These are phyloP conservation scores for Lepeophtheirus salmonis DNA, from an alignment of 1,140 invertebrate species.

Conservation along the genomic window DNA sequence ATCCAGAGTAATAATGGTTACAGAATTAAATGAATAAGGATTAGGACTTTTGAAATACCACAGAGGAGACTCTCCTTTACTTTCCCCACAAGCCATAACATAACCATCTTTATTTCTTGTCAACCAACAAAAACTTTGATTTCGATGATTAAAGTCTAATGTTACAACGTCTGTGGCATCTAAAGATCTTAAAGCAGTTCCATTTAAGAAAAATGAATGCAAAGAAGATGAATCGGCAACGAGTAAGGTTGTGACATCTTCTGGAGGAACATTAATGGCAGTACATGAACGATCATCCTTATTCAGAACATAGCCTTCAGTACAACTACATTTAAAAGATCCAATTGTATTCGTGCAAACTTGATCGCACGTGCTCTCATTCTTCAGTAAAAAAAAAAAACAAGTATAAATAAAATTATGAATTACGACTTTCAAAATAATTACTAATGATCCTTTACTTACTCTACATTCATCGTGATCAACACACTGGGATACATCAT, in stretches of 20 bases:
- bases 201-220: not conserved
- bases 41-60: slow-evolving; percentile 1
- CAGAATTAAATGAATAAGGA: slow-evolving; percentile 21
- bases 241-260: not conserved
- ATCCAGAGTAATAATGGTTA: slow-evolving; percentile 53
- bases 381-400: not conserved
- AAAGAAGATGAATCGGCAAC: slow-evolving; percentile 4
- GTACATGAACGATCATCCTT: slow-evolving; percentile 31
- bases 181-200: not conserved
- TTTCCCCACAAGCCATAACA: not conserved
- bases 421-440: too few relatives aligned
- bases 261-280: slow-evolving; percentile 39
- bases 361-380: slow-evolving; percentile 22
- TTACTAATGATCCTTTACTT: too few relatives aligned
- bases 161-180: not conserved
- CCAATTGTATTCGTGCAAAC: not conserved
- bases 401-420: not conserved
- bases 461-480: slow-evolving; percentile 52
- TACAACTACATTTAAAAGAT: slow-evolving; percentile 6
- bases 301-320: not conserved
- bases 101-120: slow-evolving; percentile 7
- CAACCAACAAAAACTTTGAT: slow-evolving; percentile 18
- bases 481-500: slow-evolving; percentile 25
- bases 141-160: slow-evolving; percentile 11
- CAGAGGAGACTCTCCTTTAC: not conserved